phyloP scores from a whole-genome alignment of 2,113 vertebrate species.

The Ursus arctos region DNA sequence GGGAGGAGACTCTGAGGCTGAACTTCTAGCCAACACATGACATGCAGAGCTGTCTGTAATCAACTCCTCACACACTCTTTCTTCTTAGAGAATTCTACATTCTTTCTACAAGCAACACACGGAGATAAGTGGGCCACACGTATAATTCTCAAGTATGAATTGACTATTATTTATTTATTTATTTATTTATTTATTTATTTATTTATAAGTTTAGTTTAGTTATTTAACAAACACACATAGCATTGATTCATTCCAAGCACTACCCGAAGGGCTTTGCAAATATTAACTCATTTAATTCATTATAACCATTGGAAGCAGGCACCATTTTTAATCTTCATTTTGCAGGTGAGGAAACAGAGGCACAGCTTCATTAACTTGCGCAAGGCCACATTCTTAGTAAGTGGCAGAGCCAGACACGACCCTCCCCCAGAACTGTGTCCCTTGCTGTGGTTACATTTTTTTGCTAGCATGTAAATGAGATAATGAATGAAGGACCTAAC shows the following conservation, averaged over 20 bases:
- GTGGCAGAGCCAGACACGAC: background rate
- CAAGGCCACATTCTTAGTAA: background rate
- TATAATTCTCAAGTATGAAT: conserved; percentile 43
- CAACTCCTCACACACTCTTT: background rate
- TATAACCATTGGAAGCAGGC: background rate
- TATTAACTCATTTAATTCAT: conserved; percentile 20
- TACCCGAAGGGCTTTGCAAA: conserved; percentile 34
- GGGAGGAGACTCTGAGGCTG: background rate
- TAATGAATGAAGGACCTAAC: background rate
- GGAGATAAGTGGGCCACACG: background rate
- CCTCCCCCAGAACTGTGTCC: background rate
- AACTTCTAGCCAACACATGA: background rate
- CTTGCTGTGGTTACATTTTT: background rate
- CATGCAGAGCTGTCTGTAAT: background rate
- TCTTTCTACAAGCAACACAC: background rate
- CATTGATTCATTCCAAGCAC: background rate
- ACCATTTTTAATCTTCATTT: conserved; percentile 21
- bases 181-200: background rate
- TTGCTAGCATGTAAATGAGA: conserved; percentile 27
- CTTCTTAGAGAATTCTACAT: background rate
- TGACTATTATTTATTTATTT: background rate
- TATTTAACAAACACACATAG: background rate
- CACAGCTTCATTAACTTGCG: conserved; percentile 4
- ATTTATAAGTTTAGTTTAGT: background rate
- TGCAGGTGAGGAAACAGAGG: conserved; percentile 4